These are phyloP conservation scores for Patella vulgata DNA, from an alignment of 1,140 invertebrate species.

Conservation along the genomic window DNA sequence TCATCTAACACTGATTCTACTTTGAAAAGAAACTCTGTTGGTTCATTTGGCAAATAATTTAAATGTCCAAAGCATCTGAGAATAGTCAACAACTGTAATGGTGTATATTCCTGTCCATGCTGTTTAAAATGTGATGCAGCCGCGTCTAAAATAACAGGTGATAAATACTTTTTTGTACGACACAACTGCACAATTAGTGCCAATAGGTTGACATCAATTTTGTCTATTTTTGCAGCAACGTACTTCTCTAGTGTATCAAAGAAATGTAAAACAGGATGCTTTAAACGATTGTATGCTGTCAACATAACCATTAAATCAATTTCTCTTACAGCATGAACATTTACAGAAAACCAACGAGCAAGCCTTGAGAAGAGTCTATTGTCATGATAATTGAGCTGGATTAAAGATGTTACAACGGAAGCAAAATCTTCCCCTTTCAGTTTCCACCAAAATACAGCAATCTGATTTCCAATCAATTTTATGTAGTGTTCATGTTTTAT, in stretches of 20 bases:
- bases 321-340: slow-evolving; percentile 73
- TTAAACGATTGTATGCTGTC: slow-evolving; percentile 32
- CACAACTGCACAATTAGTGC: slow-evolving; percentile 75
- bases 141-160: slow-evolving; percentile 71
- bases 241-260: slow-evolving; percentile 74
- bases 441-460: slow-evolving; percentile 72
- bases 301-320: slow-evolving; percentile 73
- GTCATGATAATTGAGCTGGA: slow-evolving; percentile 65
- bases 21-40: slow-evolving; percentile 72
- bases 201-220: slow-evolving; percentile 71
- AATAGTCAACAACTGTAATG: slow-evolving; percentile 71
- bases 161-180: slow-evolving; percentile 71
- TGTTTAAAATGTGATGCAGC: slow-evolving; percentile 72
- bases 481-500: slow-evolving; percentile 74
- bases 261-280: slow-evolving; percentile 63
- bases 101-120: slow-evolving; percentile 68
- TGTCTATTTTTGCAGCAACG: slow-evolving; percentile 67
- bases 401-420: slow-evolving; percentile 69
- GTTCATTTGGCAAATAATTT: slow-evolving; percentile 71
- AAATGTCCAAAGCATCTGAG: slow-evolving; percentile 75
- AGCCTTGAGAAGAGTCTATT: slow-evolving; percentile 67
- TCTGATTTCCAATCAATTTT: slow-evolving; percentile 73
- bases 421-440: slow-evolving; percentile 70
- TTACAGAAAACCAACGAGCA: slow-evolving; percentile 73
- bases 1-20: slow-evolving; percentile 71